phyloP scores from a whole-genome alignment of 64 coral and sea anemone genomes.

The Montipora capricornis region DNA sequence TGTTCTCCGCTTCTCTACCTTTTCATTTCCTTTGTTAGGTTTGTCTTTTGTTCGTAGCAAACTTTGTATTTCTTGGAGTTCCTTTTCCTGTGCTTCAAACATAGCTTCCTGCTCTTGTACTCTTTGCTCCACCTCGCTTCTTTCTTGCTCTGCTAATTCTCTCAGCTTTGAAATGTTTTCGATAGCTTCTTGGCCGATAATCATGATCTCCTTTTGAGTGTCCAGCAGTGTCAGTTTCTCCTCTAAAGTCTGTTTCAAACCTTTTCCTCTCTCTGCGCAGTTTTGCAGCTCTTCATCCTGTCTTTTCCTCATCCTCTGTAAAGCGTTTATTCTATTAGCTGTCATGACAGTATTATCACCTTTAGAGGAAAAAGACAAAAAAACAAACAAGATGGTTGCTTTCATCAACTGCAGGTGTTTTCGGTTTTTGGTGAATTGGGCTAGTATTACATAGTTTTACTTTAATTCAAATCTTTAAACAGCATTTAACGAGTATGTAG shows the following conservation, averaged over 20 bases:
- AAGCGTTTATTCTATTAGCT: slow-evolving; percentile 36
- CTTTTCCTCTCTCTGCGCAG: slow-evolving; percentile 33
- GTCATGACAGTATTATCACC: neutral
- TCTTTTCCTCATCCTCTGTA: slow-evolving; percentile 62
- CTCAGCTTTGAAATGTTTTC: slow-evolving; percentile 47
- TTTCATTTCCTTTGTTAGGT: neutral
- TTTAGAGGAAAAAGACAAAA: neutral
- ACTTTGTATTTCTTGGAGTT: slow-evolving; percentile 56
- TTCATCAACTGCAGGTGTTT: no score
- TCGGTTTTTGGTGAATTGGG: no score
- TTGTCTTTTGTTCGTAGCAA: slow-evolving; percentile 27
- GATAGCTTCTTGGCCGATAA: slow-evolving; percentile 72
- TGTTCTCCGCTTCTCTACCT: neutral
- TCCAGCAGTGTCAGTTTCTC: slow-evolving; percentile 66
- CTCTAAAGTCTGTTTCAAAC: slow-evolving; percentile 54
- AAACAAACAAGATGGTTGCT: neutral
- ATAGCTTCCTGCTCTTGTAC: slow-evolving; percentile 51
- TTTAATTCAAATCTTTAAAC: no score
- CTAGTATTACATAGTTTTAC: no score
- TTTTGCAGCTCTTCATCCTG: slow-evolving; percentile 65
- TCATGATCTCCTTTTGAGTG: slow-evolving; percentile 76
- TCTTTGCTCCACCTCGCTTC: slow-evolving; percentile 61
- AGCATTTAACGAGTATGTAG: no score
- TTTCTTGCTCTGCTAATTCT: slow-evolving; percentile 50
- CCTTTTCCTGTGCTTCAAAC: slow-evolving; percentile 65